Evolutionary conservation across 23 tunicate species (phyloP).

Genomic region (Phallusia fumigata): DNA sequence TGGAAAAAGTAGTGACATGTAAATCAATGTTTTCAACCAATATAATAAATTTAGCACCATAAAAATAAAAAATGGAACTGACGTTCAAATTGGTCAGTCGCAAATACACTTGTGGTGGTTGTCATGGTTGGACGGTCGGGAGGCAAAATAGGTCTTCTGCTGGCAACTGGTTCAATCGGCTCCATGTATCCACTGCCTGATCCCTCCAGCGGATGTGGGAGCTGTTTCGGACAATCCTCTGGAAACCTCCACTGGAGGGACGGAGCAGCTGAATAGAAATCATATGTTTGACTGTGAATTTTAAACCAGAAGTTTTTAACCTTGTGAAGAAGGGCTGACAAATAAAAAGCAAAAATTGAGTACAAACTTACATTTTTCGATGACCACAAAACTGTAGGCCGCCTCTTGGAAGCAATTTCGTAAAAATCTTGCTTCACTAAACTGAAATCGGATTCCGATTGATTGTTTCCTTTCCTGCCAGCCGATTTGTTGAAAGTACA

Average conservation of each 20-base stretch:
- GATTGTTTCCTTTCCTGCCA: conserved; percentile 41
- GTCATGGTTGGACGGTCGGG: not conserved
- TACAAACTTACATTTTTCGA: conserved; percentile 32
- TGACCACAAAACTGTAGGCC: conserved; percentile 24
- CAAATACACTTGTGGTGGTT: not conserved
- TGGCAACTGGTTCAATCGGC: not conserved
- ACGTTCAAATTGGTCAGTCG: not conserved
- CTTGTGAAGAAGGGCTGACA: no score
- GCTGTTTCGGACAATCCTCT: conserved; percentile 37
- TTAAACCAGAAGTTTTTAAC: no score
- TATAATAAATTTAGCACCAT: no score
- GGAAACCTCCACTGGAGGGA: conserved; percentile 10
- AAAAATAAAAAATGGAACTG: not conserved
- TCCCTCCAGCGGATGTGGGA: conserved; percentile 40
- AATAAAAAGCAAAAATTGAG: no score
- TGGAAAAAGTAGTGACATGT: no score
- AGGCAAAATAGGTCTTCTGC: not conserved
- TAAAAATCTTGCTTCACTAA: conserved; percentile 13
- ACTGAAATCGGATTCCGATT: conserved; percentile 56
- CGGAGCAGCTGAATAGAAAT: conserved; percentile 15
- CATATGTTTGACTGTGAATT: no score
- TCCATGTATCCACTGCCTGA: conserved; percentile 42
- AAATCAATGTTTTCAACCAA: no score
- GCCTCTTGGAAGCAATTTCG: conserved; percentile 38
- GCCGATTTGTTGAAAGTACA: conserved; percentile 50